Percentiles rank a stretch among this genome's conserved stretches.
phyloP scores from a whole-genome alignment of 2,797 vertebrate species.

The Alectoris magna region DNA sequence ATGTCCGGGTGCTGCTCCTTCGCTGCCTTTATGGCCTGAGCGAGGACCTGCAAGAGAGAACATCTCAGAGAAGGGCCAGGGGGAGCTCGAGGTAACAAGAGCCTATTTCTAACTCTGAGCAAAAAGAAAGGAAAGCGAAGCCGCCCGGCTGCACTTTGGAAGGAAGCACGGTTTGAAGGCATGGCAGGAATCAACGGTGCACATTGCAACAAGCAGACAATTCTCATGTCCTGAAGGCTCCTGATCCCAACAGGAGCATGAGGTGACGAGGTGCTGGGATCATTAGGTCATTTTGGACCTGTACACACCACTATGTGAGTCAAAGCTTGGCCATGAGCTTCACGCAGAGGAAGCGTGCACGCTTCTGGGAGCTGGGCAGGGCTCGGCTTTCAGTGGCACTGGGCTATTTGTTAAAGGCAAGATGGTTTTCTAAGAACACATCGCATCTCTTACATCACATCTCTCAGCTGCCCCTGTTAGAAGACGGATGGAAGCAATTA shows the following conservation, averaged over 20 bases:
- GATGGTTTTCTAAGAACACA: neutral
- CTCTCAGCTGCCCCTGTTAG: neutral
- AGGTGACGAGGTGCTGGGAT: neutral
- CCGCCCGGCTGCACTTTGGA: neutral
- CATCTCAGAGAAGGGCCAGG: neutral
- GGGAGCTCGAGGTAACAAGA: neutral
- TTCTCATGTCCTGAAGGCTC: neutral
- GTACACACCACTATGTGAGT: too few relatives aligned
- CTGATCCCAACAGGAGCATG: neutral
- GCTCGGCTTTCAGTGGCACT: neutral
- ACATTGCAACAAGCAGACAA: neutral
- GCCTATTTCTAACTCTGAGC: neutral
- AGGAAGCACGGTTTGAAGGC: neutral
- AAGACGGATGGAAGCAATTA: neutral
- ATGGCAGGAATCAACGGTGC: neutral
- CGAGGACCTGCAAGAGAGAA: constrained; percentile 86
- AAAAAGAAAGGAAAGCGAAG: neutral
- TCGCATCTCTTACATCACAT: neutral
- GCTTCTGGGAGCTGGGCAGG: neutral
- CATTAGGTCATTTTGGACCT: neutral
- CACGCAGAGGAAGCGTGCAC: neutral
- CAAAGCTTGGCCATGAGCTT: neutral
- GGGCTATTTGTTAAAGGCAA: neutral
- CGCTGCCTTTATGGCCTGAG: constrained; percentile 96
- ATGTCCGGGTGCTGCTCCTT: constrained; percentile 99